Percentiles rank a stretch among this genome's conserved stretches.
Conservation (phyloP, 2,888 invertebrate species). For the Entomobrya multifasciata region DNA sequence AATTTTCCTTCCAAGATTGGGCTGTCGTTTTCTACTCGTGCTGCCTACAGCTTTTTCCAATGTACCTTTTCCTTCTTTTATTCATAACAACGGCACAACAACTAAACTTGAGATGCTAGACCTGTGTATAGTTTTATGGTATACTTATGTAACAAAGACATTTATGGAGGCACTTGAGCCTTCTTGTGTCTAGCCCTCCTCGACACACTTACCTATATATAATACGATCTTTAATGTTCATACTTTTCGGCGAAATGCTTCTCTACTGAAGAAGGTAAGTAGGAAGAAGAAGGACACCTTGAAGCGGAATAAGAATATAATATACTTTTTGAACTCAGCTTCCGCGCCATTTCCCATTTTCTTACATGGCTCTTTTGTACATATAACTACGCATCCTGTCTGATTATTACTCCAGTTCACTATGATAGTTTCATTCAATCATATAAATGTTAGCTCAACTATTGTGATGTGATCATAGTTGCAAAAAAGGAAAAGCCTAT, state of each 20-base stretch:
- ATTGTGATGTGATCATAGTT: no score
- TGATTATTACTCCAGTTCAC: no score
- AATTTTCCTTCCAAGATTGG: not conserved
- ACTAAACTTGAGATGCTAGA: no score
- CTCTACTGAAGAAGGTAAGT: constrained; percentile 8
- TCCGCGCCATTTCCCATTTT: constrained; percentile 63
- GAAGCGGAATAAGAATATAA: constrained; percentile 56
- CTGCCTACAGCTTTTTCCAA: not conserved
- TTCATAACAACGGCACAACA: no score
- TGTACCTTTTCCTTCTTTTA: not conserved
- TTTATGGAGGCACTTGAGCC: no score
- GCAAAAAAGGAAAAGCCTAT: no score
- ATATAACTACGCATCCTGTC: constrained; percentile 43
- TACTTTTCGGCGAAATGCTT: not conserved
- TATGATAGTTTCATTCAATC: not conserved
- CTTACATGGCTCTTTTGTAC: constrained; percentile 35
- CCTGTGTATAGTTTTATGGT: no score
- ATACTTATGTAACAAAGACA: no score
- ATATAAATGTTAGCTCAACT: not conserved
- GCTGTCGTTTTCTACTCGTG: not conserved
- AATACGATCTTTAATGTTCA: not conserved
- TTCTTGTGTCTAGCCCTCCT: no score
- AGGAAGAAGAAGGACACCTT: constrained; percentile 18
- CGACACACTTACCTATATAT: not conserved
- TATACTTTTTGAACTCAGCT: constrained; percentile 58